Conservation (phyloP, 92 coral and sea anemone genomes). For the Porites cylindrica region DNA sequence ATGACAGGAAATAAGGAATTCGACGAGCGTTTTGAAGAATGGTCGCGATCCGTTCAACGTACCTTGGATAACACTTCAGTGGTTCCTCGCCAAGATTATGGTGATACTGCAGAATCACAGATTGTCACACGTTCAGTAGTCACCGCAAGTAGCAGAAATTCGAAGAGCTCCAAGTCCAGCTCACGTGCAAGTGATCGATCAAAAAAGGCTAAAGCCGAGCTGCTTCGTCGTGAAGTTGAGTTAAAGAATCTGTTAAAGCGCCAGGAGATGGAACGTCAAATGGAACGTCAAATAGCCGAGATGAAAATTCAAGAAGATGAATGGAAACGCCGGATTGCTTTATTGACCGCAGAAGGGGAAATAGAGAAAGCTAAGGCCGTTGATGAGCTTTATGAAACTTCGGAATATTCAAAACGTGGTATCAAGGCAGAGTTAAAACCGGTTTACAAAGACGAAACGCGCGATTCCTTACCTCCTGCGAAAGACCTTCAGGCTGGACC, state of each 20-base stretch:
- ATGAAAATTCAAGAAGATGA: conserved; percentile 32
- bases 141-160: neutral
- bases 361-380: conserved; percentile 27
- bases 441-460: neutral
- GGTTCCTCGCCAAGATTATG: neutral
- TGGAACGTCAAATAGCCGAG: conserved; percentile 32
- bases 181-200: conserved; percentile 12
- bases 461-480: neutral
- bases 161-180: neutral
- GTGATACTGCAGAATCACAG: neutral
- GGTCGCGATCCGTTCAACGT: neutral
- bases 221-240: conserved; percentile 14
- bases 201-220: conserved; percentile 23
- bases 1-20: neutral
- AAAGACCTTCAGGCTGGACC: neutral
- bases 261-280: conserved; percentile 29
- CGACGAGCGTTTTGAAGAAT: neutral
- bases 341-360: conserved; percentile 17
- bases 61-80: neutral
- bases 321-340: conserved; percentile 2
- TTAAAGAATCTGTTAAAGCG: neutral
- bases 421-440: conserved; percentile 14
- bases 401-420: conserved; percentile 17
- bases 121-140: neutral
- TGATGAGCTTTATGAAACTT: conserved; percentile 19